These are phyloP conservation scores for Vulpes ferrilata DNA, from an alignment of 2,113 vertebrate species.

Conservation along the genomic window DNA sequence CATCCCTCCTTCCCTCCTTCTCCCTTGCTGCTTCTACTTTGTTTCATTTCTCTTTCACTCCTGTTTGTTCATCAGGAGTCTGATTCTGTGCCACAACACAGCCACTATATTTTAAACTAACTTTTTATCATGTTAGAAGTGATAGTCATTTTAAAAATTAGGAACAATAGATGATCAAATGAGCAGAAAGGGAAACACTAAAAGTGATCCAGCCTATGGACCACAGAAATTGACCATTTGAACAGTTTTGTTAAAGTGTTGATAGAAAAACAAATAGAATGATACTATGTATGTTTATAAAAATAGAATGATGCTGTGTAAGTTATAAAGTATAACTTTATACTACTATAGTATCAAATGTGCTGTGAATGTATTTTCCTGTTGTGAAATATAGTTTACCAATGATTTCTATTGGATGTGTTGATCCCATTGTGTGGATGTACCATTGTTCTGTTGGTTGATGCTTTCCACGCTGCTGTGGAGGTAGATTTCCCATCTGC, in stretches of 20 bases:
- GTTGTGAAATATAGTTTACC: not conserved
- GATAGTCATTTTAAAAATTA: not conserved
- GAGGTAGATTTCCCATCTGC: not conserved
- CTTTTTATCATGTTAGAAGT: constrained; percentile 31
- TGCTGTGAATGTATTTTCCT: not conserved
- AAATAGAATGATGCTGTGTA: not conserved
- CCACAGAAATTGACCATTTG: not conserved
- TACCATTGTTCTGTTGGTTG: not conserved
- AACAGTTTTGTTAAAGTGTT: constrained; percentile 32
- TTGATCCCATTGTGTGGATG: not conserved
- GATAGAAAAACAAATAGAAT: not conserved
- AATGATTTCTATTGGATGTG: not conserved
- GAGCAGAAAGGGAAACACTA: not conserved
- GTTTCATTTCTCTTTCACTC: not conserved
- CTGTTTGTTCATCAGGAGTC: not conserved
- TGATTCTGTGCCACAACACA: not conserved
- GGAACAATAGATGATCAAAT: not conserved
- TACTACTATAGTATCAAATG: not conserved
- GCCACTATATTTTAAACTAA: not conserved
- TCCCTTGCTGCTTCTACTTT: not conserved
- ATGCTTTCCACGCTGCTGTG: not conserved
- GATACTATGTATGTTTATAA: not conserved
- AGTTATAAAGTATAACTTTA: not conserved
- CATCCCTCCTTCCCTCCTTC: not conserved
- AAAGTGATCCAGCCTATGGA: not conserved